A percentile compares a stretch with the other conserved stretches of the same genome.
These are phyloP conservation scores for Priocnemis perturbator DNA, from an alignment of 2,888 invertebrate genomes.

Conservation along the genomic window DNA sequence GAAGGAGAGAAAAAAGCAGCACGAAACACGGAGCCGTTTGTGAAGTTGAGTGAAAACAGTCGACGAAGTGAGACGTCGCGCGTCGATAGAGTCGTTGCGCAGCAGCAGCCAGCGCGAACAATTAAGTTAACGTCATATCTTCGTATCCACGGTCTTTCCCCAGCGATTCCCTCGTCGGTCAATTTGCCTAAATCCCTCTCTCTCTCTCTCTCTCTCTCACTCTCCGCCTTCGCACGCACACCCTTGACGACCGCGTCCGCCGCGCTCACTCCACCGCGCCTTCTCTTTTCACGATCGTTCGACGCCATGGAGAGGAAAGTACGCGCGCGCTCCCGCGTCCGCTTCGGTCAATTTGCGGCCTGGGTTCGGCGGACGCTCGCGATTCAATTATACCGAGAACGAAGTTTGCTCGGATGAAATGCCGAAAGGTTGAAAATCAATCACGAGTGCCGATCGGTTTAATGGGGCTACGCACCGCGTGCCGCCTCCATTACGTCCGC, in stretches of 20 bases:
- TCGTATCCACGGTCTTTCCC: constrained; percentile 15
- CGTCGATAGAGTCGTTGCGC: too few species aligned
- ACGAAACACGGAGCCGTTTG: too few species aligned
- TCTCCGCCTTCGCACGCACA: constrained; percentile 16
- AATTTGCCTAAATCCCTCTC: not conserved
- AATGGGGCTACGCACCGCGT: constrained; percentile 63
- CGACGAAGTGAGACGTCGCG: too few species aligned
- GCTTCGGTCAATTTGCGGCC: constrained; percentile 69
- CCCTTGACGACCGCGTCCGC: not conserved
- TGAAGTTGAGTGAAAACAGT: too few species aligned
- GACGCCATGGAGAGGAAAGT: constrained; percentile 29
- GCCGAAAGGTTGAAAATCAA: constrained; percentile 68
- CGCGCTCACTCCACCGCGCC: constrained; percentile 2
- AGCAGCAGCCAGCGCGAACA: constrained; percentile 43
- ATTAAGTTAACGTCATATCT: constrained; percentile 60
- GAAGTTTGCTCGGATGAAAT: constrained; percentile 66
- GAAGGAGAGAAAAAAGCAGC: too few species aligned
- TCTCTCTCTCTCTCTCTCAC: constrained; percentile 22
- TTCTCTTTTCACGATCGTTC: constrained; percentile 16
- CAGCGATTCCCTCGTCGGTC: not conserved
- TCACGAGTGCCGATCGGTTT: constrained; percentile 61
- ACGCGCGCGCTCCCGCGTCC: constrained; percentile 39
- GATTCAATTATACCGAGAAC: constrained; percentile 70
- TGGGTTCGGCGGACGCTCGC: constrained; percentile 65
- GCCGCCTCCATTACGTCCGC: constrained; percentile 55